Evolutionary conservation across 2,888 invertebrate genomes (phyloP).

Genomic region (Athetis lepigone): DNA sequence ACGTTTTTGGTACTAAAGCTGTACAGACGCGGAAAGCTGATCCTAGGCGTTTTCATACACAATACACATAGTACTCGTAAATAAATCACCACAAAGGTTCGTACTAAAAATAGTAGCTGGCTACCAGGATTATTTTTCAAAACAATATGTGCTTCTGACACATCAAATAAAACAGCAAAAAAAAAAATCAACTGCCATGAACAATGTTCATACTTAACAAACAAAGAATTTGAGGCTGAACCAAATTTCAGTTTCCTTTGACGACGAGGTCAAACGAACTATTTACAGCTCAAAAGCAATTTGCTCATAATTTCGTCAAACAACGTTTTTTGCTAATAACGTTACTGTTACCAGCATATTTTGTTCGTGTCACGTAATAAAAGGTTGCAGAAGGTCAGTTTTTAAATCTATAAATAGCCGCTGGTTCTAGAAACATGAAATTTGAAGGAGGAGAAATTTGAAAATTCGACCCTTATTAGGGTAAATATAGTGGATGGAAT

Average conservation of each 20-base stretch:
- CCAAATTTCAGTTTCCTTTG: neutral
- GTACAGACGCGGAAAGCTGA: too few relatives aligned
- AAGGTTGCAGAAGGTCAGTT: neutral
- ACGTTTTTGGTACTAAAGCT: too few relatives aligned
- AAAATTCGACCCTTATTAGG: too few relatives aligned
- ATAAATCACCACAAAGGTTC: too few relatives aligned
- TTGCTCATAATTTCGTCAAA: slow-evolving; percentile 38
- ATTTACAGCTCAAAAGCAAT: slow-evolving; percentile 47
- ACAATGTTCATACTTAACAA: neutral
- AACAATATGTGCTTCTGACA: neutral
- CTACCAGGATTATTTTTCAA: neutral
- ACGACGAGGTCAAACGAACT: slow-evolving; percentile 15
- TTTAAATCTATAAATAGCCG: too few relatives aligned
- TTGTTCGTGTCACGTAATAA: slow-evolving; percentile 10
- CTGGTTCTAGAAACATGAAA: too few relatives aligned
- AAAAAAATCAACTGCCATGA: neutral
- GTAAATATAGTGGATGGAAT: too few relatives aligned
- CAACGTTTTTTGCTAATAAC: slow-evolving; percentile 47
- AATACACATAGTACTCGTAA: too few relatives aligned
- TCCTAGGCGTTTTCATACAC: too few relatives aligned
- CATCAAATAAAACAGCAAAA: neutral
- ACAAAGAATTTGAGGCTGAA: slow-evolving; percentile 11
- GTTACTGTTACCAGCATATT: slow-evolving; percentile 44
- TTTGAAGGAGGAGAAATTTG: too few relatives aligned
- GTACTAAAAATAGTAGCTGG: too few relatives aligned